Evolutionary conservation across 2,113 vertebrate genomes (phyloP).

Genomic region (Apteryx owenii): DNA sequence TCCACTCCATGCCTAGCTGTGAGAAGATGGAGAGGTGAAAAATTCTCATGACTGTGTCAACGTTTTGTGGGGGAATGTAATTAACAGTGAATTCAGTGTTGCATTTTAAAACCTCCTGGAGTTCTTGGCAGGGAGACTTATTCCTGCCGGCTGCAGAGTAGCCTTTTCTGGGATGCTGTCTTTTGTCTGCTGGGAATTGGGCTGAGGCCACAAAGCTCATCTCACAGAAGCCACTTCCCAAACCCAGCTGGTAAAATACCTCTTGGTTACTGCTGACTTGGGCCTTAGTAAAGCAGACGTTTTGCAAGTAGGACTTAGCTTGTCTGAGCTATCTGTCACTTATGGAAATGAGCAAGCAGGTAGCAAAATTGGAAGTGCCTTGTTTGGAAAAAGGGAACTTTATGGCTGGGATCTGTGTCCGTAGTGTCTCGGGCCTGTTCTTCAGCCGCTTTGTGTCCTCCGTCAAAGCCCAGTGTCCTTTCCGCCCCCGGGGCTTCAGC

Average conservation of each 20-base stretch:
- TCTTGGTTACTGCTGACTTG: background rate
- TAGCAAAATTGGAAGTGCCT: background rate
- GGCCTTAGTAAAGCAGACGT: background rate
- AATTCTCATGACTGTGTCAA: background rate
- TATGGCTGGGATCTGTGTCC: background rate
- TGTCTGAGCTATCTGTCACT: background rate
- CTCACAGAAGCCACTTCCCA: rapidly evolving
- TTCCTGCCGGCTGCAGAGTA: background rate
- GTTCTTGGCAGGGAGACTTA: background rate
- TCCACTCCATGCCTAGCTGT: background rate
- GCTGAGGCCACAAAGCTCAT: background rate
- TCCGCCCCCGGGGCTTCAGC: rapidly evolving
- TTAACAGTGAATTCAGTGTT: background rate
- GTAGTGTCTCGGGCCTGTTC: background rate
- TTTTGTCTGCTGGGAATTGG: background rate
- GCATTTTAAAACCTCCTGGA: background rate
- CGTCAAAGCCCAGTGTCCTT: no score
- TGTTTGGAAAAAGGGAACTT: background rate
- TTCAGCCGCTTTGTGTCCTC: background rate
- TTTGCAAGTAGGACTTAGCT: background rate
- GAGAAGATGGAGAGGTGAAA: background rate
- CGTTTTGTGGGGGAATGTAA: background rate
- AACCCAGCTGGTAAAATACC: background rate
- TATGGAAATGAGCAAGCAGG: background rate
- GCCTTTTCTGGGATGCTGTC: background rate